These are phyloP conservation scores for Drosophila ficusphila DNA, from an alignment of 1,140 invertebrate species.

Conservation along the genomic window DNA sequence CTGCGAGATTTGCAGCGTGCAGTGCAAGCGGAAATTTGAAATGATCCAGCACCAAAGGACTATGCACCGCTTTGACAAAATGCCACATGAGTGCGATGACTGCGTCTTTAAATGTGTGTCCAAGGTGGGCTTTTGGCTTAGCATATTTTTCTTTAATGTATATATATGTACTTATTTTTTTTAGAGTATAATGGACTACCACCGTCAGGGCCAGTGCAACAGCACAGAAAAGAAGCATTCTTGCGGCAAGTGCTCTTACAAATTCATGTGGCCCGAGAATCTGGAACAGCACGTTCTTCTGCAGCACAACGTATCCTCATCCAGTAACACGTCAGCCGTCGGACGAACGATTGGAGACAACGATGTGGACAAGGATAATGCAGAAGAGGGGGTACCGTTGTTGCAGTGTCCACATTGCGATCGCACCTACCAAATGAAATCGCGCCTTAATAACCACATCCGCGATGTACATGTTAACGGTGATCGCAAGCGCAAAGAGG, in stretches of 20 bases:
- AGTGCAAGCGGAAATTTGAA: constrained; percentile 82
- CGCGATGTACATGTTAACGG: constrained; percentile 72
- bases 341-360: not conserved
- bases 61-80: constrained; percentile 73
- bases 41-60: constrained; percentile 76
- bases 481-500: constrained; percentile 71
- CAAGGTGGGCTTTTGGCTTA: constrained; percentile 44
- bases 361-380: constrained; percentile 70
- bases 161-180: not conserved
- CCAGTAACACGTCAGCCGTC: constrained; percentile 18
- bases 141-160: not conserved
- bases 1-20: constrained; percentile 85
- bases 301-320: constrained; percentile 82
- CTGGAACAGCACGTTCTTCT: constrained; percentile 84
- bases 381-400: constrained; percentile 45
- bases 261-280: constrained; percentile 85
- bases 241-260: constrained; percentile 85
- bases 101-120: constrained; percentile 77
- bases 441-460: constrained; percentile 69
- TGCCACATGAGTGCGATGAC: constrained; percentile 70
- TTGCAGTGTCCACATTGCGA: constrained; percentile 83
- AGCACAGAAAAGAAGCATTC: constrained; percentile 71
- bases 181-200: constrained; percentile 73
- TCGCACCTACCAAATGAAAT: constrained; percentile 71
- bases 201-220: constrained; percentile 59